These are phyloP conservation scores for Zaprionus inermis DNA, from an alignment of 1,140 invertebrate genomes.

Conservation along the genomic window DNA sequence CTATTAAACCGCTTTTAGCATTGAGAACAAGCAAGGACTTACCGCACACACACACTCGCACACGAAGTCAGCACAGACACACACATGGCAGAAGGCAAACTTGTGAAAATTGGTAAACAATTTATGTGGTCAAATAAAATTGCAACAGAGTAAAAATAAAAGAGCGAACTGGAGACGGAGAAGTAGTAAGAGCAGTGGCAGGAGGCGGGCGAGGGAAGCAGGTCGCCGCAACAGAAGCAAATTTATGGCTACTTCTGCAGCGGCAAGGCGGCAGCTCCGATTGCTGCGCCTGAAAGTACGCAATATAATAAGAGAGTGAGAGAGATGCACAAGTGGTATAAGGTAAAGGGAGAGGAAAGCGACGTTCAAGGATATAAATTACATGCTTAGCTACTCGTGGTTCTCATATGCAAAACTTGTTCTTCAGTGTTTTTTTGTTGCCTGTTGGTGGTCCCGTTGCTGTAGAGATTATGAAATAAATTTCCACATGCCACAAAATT, in stretches of 20 bases:
- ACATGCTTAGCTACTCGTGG: slow-evolving; percentile 62
- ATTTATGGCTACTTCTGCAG: slow-evolving; percentile 47
- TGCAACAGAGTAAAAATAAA: slow-evolving; percentile 26
- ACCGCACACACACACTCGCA: slow-evolving; percentile 24
- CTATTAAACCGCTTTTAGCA: slow-evolving; percentile 49
- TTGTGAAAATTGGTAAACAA: slow-evolving; percentile 65
- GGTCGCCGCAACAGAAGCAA: slow-evolving; percentile 42
- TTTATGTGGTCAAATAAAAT: slow-evolving; percentile 63
- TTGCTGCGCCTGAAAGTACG: slow-evolving; percentile 30
- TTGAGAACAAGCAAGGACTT: slow-evolving; percentile 43
- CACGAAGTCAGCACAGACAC: neutral
- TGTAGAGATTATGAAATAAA: slow-evolving; percentile 75
- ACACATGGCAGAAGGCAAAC: slow-evolving; percentile 24
- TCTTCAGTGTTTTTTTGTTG: slow-evolving; percentile 20
- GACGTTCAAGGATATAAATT: slow-evolving; percentile 54
- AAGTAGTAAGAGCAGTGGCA: neutral
- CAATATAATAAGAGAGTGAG: slow-evolving; percentile 27
- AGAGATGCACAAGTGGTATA: neutral
- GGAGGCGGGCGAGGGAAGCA: slow-evolving; percentile 4
- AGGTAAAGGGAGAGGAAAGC: neutral
- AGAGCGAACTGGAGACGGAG: neutral
- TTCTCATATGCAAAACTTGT: slow-evolving; percentile 52
- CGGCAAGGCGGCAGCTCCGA: slow-evolving; percentile 37
- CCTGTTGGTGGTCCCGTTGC: slow-evolving; percentile 30
- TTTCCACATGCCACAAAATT: slow-evolving; percentile 78